Conservation (phyloP, 1,140 invertebrate species). For the Argopecten irradians region DNA sequence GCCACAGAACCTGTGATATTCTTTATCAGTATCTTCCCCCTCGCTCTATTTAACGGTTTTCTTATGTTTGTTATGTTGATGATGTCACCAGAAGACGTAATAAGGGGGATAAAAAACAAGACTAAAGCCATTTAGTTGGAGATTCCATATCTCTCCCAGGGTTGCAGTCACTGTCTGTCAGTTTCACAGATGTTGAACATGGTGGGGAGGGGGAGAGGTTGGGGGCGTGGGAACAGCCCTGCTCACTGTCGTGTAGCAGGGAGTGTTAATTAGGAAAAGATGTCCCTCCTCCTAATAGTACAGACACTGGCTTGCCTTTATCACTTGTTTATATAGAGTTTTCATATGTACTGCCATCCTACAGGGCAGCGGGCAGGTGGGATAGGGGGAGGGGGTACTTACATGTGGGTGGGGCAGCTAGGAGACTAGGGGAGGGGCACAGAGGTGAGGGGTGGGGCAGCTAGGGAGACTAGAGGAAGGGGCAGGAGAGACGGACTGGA, state of each 20-base stretch:
- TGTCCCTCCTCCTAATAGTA: not conserved
- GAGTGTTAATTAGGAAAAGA: constrained; percentile 17
- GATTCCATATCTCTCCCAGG: not conserved
- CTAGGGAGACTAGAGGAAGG: no score
- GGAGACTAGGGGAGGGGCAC: not conserved
- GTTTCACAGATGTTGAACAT: not conserved
- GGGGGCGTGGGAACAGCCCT: constrained; percentile 2
- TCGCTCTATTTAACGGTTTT: not conserved
- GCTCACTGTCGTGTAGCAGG: not conserved
- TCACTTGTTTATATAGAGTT: not conserved
- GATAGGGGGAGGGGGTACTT: not conserved
- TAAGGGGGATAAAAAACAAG: not conserved
- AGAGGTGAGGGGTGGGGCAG: not conserved
- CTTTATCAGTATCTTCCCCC: not conserved
- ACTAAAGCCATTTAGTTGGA: not conserved
- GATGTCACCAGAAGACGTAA: constrained; percentile 2
- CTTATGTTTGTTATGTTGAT: not conserved
- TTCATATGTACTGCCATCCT: not conserved
- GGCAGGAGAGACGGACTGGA: no score
- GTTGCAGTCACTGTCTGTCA: constrained; percentile 5
- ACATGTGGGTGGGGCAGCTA: not conserved
- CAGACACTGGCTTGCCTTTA: not conserved
- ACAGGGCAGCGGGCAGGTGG: not conserved
- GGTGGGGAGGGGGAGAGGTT: not conserved
- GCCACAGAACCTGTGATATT: not conserved